Conservation (phyloP, 2,113 vertebrate species). For the Pseudolaguvia tuberculata region DNA sequence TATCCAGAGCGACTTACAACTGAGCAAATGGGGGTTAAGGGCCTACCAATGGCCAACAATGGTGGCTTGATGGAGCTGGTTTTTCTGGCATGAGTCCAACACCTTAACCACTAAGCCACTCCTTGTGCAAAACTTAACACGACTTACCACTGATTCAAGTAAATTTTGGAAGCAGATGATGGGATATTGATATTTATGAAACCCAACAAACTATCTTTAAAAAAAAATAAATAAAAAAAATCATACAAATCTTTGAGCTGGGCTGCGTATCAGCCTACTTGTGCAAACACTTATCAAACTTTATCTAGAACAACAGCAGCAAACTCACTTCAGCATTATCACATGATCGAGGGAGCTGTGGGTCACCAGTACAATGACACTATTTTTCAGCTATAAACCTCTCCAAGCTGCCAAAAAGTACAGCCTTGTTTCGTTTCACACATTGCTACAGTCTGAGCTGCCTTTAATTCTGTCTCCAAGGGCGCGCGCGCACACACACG, state of each 20-base stretch:
- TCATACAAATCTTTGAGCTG: not conserved
- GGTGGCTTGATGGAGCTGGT: no score
- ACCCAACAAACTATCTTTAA: no score
- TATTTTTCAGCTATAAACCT: constrained; percentile 11
- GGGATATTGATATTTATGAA: no score
- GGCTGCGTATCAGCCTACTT: not conserved
- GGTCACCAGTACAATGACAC: constrained; percentile 2
- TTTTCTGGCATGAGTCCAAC: no score
- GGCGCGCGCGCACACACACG: not conserved
- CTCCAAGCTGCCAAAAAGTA: constrained; percentile 4
- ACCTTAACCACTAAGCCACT: no score
- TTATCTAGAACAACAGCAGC: constrained; percentile 1
- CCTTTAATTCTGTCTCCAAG: not conserved
- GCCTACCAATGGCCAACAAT: no score
- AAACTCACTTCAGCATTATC: constrained; percentile 16
- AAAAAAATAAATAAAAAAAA: no score
- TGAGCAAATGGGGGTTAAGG: no score
- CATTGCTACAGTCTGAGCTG: not conserved
- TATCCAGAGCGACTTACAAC: no score
- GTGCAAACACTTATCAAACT: not conserved
- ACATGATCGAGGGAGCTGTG: constrained; percentile 15
- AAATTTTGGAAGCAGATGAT: no score
- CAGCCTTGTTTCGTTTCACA: not conserved
- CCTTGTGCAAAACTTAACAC: no score
- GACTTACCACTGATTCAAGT: no score